Conservation (phyloP, 2,888 invertebrate genomes). For the Oegoconia quadripuncta region DNA sequence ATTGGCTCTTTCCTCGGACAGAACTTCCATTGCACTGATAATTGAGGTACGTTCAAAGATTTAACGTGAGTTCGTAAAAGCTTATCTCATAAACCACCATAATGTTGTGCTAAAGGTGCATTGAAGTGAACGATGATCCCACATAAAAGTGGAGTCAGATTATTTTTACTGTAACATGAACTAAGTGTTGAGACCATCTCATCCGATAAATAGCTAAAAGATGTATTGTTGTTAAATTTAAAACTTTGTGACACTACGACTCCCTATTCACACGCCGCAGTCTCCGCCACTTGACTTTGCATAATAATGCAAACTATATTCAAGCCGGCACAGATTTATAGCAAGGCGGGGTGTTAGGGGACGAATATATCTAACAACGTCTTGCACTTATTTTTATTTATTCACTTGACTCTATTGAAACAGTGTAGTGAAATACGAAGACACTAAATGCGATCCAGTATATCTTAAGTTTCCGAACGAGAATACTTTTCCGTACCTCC, state of each 20-base stretch:
- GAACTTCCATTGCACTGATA: no score
- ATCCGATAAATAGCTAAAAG: no score
- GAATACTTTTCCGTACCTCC: no score
- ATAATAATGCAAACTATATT: slow-evolving; percentile 69
- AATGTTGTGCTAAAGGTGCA: slow-evolving; percentile 8
- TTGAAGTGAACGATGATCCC: no score
- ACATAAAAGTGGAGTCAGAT: no score
- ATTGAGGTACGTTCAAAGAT: not conserved
- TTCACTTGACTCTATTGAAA: slow-evolving; percentile 18
- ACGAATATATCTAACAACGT: slow-evolving; percentile 48
- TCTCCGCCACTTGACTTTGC: slow-evolving; percentile 53
- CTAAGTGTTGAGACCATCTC: no score
- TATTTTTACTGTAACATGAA: no score
- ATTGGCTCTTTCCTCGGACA: no score
- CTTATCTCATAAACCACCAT: not conserved
- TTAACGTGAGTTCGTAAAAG: not conserved
- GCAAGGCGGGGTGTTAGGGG: slow-evolving; percentile 44
- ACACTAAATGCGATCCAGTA: no score
- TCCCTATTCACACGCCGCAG: slow-evolving; percentile 41
- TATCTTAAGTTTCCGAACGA: no score
- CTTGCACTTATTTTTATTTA: slow-evolving; percentile 37
- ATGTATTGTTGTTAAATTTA: no score
- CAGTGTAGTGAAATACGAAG: slow-evolving; percentile 7
- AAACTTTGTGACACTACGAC: slow-evolving; percentile 31
- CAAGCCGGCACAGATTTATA: slow-evolving; percentile 57